phyloP scores from a whole-genome alignment of 1,140 invertebrate genomes.

The Zaprionus inermis region DNA sequence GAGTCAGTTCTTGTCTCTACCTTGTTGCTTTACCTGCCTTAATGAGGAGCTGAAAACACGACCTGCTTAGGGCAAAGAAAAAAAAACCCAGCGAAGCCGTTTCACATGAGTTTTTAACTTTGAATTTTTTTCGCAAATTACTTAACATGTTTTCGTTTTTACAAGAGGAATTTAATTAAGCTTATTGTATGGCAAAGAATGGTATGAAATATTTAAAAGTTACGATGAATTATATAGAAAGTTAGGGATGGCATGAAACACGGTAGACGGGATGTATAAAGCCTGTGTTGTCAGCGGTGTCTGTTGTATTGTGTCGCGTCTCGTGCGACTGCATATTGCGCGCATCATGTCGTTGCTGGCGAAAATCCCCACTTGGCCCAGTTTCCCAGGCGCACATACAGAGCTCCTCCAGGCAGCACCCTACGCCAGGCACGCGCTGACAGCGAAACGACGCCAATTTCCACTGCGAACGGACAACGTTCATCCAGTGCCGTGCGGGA shows the following conservation, averaged over 20 bases:
- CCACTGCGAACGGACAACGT: constrained; percentile 49
- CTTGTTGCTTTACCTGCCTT: constrained; percentile 46
- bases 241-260: too few relatives aligned
- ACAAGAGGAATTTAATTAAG: constrained; percentile 51
- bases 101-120: constrained; percentile 34
- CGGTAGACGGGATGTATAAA: too few relatives aligned
- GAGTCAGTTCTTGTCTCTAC: neutral
- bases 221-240: neutral
- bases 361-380: constrained; percentile 12
- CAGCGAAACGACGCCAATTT: constrained; percentile 61
- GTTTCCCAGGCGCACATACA: neutral
- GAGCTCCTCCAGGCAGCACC: neutral
- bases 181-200: constrained; percentile 9
- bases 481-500: constrained; percentile 65
- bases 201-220: neutral
- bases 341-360: neutral
- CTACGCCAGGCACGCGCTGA: constrained; percentile 54
- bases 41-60: constrained; percentile 53
- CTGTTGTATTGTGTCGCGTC: neutral
- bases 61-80: constrained; percentile 37
- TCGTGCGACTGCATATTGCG: neutral
- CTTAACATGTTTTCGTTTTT: constrained; percentile 20
- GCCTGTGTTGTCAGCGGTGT: too few relatives aligned
- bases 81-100: constrained; percentile 29
- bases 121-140: constrained; percentile 53